Conservation (phyloP, 1,140 invertebrate genomes). For the Lycorma delicatula region DNA sequence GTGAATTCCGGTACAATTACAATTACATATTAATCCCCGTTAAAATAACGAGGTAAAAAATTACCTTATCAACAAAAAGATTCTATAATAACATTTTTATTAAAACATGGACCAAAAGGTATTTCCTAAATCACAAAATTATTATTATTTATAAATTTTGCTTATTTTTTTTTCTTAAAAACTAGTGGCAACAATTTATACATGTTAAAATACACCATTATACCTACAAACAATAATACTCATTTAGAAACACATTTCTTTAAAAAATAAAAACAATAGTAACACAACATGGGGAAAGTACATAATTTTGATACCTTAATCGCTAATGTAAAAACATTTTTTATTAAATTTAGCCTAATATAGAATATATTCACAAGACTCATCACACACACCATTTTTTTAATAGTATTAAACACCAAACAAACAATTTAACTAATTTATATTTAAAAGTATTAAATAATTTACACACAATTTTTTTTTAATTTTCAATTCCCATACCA, state of each 20-base stretch:
- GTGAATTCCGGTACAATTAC: not conserved
- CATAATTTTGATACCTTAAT: not conserved
- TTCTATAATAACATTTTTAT: not conserved
- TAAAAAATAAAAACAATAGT: not conserved
- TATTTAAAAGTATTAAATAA: too few relatives aligned
- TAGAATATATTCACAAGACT: not conserved
- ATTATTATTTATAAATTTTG: not conserved
- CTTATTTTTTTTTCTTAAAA: not conserved
- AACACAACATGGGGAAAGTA: constrained; percentile 1
- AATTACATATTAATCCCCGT: too few relatives aligned
- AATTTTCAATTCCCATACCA: not conserved
- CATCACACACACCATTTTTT: not conserved
- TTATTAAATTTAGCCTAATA: not conserved
- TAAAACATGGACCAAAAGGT: constrained; percentile 1
- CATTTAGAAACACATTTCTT: not conserved
- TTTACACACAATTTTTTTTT: not conserved
- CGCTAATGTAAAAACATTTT: not conserved
- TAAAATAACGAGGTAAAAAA: too few relatives aligned
- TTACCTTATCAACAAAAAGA: too few relatives aligned
- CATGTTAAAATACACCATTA: not conserved
- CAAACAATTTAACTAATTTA: constrained; percentile 1
- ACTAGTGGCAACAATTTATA: constrained; percentile 1
- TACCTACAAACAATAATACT: constrained; percentile 5
- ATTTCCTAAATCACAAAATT: not conserved
- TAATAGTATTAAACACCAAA: not conserved